Conservation (phyloP, 2,797 vertebrate species). For the Lagocephalus sceleratus region DNA sequence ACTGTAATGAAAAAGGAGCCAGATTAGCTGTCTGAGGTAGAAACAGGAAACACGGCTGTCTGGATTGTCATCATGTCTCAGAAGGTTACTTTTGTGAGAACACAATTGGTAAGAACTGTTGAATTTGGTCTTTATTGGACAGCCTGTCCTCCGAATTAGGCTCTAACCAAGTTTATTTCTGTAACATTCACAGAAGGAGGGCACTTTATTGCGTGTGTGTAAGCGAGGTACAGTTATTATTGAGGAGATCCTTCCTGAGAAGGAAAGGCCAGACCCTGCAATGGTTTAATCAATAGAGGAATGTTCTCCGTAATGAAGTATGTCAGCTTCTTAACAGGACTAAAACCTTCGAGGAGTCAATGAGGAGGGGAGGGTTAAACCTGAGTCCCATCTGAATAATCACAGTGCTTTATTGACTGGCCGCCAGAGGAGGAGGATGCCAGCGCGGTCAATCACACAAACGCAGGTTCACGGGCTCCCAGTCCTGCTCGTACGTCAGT, state of each 20-base stretch:
- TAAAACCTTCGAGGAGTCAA: constrained; percentile 82
- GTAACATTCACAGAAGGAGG: too few species aligned
- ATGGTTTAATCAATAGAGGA: constrained; percentile 93
- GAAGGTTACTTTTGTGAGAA: too few species aligned
- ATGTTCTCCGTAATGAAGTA: constrained; percentile 88
- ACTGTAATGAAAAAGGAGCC: too few species aligned
- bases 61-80: too few species aligned
- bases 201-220: neutral
- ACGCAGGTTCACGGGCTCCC: constrained; percentile 17
- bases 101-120: too few species aligned
- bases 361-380: constrained; percentile 71
- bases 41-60: too few species aligned
- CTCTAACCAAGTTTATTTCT: too few species aligned
- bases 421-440: constrained; percentile 42
- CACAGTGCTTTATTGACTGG: constrained; percentile 68
- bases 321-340: constrained; percentile 91
- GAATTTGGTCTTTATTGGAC: too few species aligned
- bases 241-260: constrained; percentile 72
- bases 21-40: too few species aligned
- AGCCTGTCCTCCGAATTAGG: too few species aligned
- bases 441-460: constrained; percentile 35
- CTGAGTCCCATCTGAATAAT: constrained; percentile 76
- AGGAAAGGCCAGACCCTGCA: constrained; percentile 80
- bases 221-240: constrained; percentile 49
- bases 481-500: constrained; percentile 1